Conservation (phyloP, 2,888 invertebrate species). For the Leistus spinibarbis region DNA sequence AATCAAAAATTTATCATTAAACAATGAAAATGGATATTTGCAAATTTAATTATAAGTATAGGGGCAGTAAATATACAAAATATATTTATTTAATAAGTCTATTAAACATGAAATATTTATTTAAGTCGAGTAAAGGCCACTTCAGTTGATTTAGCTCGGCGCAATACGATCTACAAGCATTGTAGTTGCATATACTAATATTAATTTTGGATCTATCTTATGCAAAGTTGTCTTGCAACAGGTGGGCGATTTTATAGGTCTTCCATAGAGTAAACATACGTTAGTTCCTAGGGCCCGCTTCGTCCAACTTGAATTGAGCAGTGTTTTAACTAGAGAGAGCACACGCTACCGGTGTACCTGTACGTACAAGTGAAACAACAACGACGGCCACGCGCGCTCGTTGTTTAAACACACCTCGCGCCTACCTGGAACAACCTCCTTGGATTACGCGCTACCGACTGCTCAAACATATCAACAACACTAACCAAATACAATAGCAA, state of each 20-base stretch:
- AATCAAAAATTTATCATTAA: neutral
- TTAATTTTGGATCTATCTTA: no score
- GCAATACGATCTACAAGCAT: no score
- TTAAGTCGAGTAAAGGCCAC: no score
- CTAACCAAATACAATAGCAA: slow-evolving; percentile 22
- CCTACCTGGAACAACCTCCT: slow-evolving; percentile 23
- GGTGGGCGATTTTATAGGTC: neutral
- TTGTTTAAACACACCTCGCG: slow-evolving; percentile 21
- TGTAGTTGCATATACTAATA: no score
- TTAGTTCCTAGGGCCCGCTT: neutral
- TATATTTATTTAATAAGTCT: no score
- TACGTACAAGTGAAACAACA: neutral
- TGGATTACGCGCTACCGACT: slow-evolving; percentile 18
- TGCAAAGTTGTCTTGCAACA: no score
- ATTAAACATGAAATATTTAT: no score
- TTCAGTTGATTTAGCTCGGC: no score
- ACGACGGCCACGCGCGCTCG: slow-evolving; percentile 8
- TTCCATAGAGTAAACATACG: neutral
- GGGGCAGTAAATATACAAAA: no score
- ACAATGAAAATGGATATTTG: no score
- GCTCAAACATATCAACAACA: slow-evolving; percentile 30
- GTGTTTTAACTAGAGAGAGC: neutral
- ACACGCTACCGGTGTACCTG: neutral
- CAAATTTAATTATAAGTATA: no score
- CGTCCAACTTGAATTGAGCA: neutral